These are phyloP conservation scores for Scomber japonicus DNA, from an alignment of 2,113 vertebrate species.

Conservation along the genomic window DNA sequence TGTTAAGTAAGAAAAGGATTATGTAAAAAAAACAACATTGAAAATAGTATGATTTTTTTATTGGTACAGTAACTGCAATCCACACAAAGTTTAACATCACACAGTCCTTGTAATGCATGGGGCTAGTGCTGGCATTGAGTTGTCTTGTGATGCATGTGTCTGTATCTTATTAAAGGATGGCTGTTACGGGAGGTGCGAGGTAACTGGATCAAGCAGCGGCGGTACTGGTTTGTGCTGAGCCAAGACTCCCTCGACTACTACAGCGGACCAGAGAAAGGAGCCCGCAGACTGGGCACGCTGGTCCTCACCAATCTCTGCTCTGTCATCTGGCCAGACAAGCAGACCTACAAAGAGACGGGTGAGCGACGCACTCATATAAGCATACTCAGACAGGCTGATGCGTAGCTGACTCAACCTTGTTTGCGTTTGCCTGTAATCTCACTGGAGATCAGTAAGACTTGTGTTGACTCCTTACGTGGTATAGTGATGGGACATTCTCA, in stretches of 20 bases:
- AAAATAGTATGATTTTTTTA: background rate
- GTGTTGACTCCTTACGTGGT: slow-evolving; percentile 27
- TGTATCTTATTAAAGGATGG: slow-evolving; percentile 87
- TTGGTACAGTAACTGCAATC: too few relatives aligned
- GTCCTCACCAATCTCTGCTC: slow-evolving; percentile 97
- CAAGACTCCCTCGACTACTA: slow-evolving; percentile 96
- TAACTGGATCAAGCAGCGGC: slow-evolving; percentile 92
- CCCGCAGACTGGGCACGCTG: slow-evolving; percentile 90
- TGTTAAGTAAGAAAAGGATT: too few relatives aligned
- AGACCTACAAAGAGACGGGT: slow-evolving; percentile 95
- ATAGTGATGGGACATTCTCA: slow-evolving; percentile 27
- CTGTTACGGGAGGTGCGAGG: slow-evolving; percentile 91
- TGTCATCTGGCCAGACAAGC: slow-evolving; percentile 95
- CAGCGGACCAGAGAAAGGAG: slow-evolving; percentile 89
- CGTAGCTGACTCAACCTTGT: slow-evolving; percentile 31
- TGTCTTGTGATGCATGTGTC: slow-evolving; percentile 9
- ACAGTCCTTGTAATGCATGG: background rate
- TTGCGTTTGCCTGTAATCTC: slow-evolving; percentile 16
- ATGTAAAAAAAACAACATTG: too few relatives aligned
- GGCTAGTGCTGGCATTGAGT: background rate
- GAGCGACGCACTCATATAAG: slow-evolving; percentile 45
- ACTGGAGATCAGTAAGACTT: slow-evolving; percentile 18
- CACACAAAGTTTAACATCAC: too few relatives aligned
- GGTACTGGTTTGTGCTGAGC: slow-evolving; percentile 95
- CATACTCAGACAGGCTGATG: background rate